phyloP scores from a whole-genome alignment of 2,113 vertebrate genomes.

The Carassius carassius region DNA sequence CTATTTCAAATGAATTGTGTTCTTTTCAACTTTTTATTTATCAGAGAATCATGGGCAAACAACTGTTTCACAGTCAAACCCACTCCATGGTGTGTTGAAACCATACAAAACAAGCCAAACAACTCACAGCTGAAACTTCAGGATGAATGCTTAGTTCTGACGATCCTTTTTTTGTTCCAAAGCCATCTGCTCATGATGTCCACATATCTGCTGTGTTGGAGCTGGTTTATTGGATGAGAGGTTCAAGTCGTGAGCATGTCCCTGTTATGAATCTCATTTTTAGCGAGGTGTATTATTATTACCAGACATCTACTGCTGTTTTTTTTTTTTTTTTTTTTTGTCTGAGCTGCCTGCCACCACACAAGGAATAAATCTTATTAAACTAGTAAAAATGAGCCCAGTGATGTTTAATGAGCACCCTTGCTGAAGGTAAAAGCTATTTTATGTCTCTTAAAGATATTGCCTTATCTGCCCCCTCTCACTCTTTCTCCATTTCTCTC shows the following conservation, averaged over 20 bases:
- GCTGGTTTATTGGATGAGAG: constrained; percentile 30
- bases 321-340: constrained; percentile 29
- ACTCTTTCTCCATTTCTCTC: constrained; percentile 13
- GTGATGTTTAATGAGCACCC: constrained; percentile 58
- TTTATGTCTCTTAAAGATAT: constrained; percentile 46
- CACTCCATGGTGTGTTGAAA: not conserved
- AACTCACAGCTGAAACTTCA: constrained; percentile 18
- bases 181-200: constrained; percentile 41
- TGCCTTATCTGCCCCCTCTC: constrained; percentile 41
- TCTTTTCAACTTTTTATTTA: not conserved
- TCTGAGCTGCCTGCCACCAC: constrained; percentile 41
- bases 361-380: constrained; percentile 53
- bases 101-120: constrained; percentile 15
- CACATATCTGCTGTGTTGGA: constrained; percentile 27
- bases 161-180: constrained; percentile 25
- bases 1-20: not conserved
- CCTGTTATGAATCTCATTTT: constrained; percentile 20
- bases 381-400: constrained; percentile 54
- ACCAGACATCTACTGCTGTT: constrained; percentile 49
- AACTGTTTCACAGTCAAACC: constrained; percentile 22
- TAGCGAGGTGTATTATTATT: constrained; percentile 50
- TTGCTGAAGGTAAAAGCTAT: constrained; percentile 46
- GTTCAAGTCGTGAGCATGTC: constrained; percentile 11
- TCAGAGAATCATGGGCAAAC: not conserved
- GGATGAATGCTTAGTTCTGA: not conserved